Evolutionary conservation across 2,888 invertebrate species (phyloP), one percentile per base, ranked within the genome.

Genomic region (Tenthredo mesomela): DNA sequence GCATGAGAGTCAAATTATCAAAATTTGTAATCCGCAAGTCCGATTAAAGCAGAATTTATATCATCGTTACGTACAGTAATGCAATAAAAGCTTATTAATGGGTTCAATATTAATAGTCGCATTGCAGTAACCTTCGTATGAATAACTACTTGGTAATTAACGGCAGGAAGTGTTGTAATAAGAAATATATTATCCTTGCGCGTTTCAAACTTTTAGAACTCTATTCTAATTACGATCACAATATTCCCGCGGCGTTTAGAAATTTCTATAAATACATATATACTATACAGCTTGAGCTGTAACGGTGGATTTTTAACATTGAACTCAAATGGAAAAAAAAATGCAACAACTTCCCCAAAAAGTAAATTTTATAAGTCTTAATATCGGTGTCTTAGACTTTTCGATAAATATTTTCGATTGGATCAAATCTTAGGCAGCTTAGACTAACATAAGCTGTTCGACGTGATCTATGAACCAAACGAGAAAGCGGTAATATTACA

Each of bases 391-490:
- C 6, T 37, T n/a, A 5, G 67, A 18, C 1, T 33, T 33, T 67
- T 25, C 67, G 29, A 43, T 43, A 21, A n/a, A 43, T 2, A 43
- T 43, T 73, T 37, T 7, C 37, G 43, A 73, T 73, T 25, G 21
- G 43, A 73, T 73, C 71, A 10, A 43, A 12, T 70, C 37, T 1
- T 1, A 43, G 71, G 18, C 71, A 73, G 71, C 71, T 43, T 43
- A 43, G 18, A 43, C n/a, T 10, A 37, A 40, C 80, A 43, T 40
- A 80, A 80, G 37, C 37, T 40, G 80, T 12, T 61, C 21, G 40
- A 61, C 40, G 61, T 61, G 80, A 58, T 80, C 61, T 80, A 58
- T 61, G 80, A 80, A 80, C 80, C 61, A 40, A 21, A 61, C 61
- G 61, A 58, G 80, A 80, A 80, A 80, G 80, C 25, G 18, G 58